Evolutionary conservation across 2,797 vertebrate species (phyloP).

Genomic region (Liparis tanakae): DNA sequence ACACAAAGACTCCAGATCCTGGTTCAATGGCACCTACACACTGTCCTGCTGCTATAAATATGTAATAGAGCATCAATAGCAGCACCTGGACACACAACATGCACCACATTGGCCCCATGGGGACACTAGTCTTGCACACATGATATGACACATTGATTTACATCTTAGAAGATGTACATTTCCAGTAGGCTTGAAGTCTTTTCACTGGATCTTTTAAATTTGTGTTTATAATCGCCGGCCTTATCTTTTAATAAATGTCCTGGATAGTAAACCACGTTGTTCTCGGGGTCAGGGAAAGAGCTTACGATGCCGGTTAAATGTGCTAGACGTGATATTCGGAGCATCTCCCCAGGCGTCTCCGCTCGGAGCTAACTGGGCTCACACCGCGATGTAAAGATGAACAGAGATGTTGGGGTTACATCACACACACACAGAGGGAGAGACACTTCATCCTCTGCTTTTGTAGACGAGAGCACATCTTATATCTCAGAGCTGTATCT

Average conservation of each 20-base stretch:
- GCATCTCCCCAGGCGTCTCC: background rate
- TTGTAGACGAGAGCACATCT: background rate
- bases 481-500: background rate
- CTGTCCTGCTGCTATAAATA: background rate
- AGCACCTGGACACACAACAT: background rate
- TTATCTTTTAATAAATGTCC: conserved; percentile 13
- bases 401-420: background rate
- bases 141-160: background rate
- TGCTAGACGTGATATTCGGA: background rate
- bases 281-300: too few species aligned
- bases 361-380: background rate
- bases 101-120: background rate
- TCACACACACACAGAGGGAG: background rate
- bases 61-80: background rate
- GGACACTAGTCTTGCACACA: background rate
- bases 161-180: background rate
- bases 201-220: conserved; percentile 10
- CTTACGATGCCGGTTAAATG: background rate
- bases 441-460: background rate
- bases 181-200: background rate
- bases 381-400: background rate
- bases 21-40: background rate
- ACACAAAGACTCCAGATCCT: too few species aligned
- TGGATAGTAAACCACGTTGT: conserved; percentile 21
- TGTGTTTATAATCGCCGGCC: too few species aligned